Conservation (phyloP, 2,888 invertebrate genomes). For the Dynastes hyllus region DNA sequence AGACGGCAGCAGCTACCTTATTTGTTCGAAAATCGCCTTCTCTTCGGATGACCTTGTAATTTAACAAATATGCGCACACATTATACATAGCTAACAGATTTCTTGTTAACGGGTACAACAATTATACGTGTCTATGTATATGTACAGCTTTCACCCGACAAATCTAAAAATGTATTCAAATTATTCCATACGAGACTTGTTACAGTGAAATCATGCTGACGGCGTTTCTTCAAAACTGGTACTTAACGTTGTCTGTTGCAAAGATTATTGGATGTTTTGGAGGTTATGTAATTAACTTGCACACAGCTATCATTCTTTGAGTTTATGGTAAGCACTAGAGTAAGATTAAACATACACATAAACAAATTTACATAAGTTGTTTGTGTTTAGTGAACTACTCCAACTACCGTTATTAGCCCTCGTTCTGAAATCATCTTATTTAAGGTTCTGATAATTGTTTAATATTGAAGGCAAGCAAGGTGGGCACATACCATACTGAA, state of each 20-base stretch:
- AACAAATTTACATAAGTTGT: not conserved
- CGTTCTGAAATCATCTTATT: not conserved
- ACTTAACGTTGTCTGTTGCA: slow-evolving; percentile 29
- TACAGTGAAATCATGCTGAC: slow-evolving; percentile 38
- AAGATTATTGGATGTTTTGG: slow-evolving; percentile 38
- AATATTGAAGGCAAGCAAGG: too few species aligned
- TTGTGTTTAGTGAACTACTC: not conserved
- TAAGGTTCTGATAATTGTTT: not conserved
- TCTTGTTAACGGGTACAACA: slow-evolving; percentile 55
- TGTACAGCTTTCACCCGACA: slow-evolving; percentile 55
- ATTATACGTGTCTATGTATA: slow-evolving; percentile 50
- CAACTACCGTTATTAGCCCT: not conserved
- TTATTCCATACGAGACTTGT: slow-evolving; percentile 40
- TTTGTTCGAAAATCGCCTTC: slow-evolving; percentile 49
- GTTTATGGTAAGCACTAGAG: not conserved
- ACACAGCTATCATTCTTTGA: not conserved
- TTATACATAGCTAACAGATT: slow-evolving; percentile 55
- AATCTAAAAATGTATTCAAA: slow-evolving; percentile 53
- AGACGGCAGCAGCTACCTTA: slow-evolving; percentile 29
- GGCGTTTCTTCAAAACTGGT: slow-evolving; percentile 42
- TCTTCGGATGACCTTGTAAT: slow-evolving; percentile 53
- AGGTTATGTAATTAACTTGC: slow-evolving; percentile 18
- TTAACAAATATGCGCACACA: slow-evolving; percentile 56
- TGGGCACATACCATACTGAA: too few species aligned
- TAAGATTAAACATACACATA: not conserved